Evolutionary conservation across 2,113 vertebrate species (phyloP).

Genomic region (Antechinus flavipes): DNA sequence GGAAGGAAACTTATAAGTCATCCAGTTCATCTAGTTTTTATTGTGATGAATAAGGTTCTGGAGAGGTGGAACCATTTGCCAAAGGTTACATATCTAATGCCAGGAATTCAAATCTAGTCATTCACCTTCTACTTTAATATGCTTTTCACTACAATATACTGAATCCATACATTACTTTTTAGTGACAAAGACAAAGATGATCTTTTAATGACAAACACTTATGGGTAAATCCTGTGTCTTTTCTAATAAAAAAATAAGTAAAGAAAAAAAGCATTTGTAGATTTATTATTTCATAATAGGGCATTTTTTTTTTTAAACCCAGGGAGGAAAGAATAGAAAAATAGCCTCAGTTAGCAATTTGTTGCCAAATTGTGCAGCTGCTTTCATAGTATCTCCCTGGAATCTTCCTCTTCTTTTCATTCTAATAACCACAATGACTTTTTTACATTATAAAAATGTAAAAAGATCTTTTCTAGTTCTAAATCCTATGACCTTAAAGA

Average conservation of each 20-base stretch:
- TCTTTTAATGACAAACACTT: not conserved
- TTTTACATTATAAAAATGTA: not conserved
- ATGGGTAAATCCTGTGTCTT: not conserved
- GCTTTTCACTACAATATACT: not conserved
- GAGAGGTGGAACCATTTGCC: not conserved
- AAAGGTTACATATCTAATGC: not conserved
- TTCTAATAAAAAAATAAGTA: not conserved
- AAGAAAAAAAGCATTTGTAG: not conserved
- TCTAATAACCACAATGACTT: not conserved
- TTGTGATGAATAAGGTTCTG: not conserved
- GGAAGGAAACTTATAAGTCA: not conserved
- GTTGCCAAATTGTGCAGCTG: not conserved
- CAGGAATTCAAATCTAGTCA: not conserved
- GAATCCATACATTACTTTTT: not conserved
- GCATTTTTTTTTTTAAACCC: not conserved
- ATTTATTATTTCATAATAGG: not conserved
- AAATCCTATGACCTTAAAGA: not conserved
- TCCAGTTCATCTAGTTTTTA: not conserved
- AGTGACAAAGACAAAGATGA: not conserved
- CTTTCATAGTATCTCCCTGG: not conserved
- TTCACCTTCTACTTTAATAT: not conserved
- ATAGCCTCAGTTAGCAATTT: not conserved
- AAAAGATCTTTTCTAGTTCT: not conserved
- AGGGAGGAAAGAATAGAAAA: not conserved
- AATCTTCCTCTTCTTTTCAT: not conserved